Conservation (phyloP, 2,888 invertebrate genomes). For the Eristalis arbustorum region DNA sequence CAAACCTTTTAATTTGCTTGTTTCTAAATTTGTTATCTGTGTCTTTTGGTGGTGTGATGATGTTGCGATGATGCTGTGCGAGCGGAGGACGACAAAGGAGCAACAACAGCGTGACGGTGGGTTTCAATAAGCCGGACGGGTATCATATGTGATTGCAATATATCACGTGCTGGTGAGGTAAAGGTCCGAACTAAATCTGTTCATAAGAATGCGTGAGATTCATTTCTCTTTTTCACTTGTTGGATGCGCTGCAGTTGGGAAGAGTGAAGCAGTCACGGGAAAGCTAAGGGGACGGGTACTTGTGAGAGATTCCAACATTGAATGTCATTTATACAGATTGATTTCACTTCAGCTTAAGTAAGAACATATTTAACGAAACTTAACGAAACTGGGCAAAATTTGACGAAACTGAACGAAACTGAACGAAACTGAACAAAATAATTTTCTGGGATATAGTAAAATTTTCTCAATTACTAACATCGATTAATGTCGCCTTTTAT, state of each 20-base stretch:
- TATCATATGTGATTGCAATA: slow-evolving; percentile 44
- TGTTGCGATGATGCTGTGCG: slow-evolving; percentile 37
- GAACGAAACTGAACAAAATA: too few relatives aligned
- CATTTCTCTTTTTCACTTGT: not conserved
- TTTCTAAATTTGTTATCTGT: slow-evolving; percentile 72
- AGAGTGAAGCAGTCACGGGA: not conserved
- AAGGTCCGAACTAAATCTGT: not conserved
- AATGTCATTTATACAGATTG: too few relatives aligned
- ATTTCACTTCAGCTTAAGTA: too few relatives aligned
- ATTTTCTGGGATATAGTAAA: too few relatives aligned
- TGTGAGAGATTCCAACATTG: too few relatives aligned
- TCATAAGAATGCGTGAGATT: not conserved
- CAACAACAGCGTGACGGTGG: not conserved
- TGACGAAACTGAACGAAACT: too few relatives aligned
- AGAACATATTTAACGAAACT: too few relatives aligned
- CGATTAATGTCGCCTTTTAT: too few relatives aligned
- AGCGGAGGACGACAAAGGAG: slow-evolving; percentile 17
- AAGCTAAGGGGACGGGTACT: too few relatives aligned
- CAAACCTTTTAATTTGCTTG: slow-evolving; percentile 74
- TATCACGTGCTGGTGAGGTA: slow-evolving; percentile 18
- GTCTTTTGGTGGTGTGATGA: slow-evolving; percentile 57
- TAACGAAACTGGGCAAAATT: too few relatives aligned
- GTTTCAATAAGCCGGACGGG: slow-evolving; percentile 30
- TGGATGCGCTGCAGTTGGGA: not conserved
- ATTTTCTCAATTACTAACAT: too few relatives aligned